Evolutionary conservation across 2,113 vertebrate genomes (phyloP).

Genomic region (Pedionomus torquatus): DNA sequence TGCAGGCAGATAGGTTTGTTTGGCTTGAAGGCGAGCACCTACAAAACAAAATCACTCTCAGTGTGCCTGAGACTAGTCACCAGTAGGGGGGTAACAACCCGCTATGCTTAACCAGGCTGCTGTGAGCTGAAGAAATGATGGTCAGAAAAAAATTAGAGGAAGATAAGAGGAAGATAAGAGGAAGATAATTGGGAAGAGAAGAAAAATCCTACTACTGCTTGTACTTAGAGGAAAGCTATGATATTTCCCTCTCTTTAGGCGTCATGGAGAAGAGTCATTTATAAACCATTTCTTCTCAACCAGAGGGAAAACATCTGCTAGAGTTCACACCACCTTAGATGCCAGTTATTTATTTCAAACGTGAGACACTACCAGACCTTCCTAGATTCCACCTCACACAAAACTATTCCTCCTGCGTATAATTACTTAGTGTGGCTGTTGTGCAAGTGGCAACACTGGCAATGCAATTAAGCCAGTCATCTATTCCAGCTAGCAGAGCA

Average conservation of each 20-base stretch:
- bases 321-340: neutral
- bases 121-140: neutral
- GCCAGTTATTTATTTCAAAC: neutral
- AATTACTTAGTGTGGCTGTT: neutral
- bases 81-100: neutral
- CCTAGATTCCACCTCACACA: neutral
- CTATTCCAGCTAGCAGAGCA: neutral
- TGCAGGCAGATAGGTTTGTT: neutral
- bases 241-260: neutral
- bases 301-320: neutral
- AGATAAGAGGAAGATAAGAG: neutral
- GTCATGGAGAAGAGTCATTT: neutral
- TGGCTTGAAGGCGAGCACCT: neutral
- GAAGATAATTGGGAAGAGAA: neutral
- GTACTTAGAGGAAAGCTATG: neutral
- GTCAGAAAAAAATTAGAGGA: neutral
- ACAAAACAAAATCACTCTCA: neutral
- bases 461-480: neutral
- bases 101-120: neutral
- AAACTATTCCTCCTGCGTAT: neutral
- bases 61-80: neutral
- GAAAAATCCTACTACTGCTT: neutral
- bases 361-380: neutral
- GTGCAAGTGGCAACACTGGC: neutral
- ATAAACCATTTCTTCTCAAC: neutral